Conservation (phyloP, 2,797 vertebrate genomes). For the Muraenolepis orangiensis region DNA sequence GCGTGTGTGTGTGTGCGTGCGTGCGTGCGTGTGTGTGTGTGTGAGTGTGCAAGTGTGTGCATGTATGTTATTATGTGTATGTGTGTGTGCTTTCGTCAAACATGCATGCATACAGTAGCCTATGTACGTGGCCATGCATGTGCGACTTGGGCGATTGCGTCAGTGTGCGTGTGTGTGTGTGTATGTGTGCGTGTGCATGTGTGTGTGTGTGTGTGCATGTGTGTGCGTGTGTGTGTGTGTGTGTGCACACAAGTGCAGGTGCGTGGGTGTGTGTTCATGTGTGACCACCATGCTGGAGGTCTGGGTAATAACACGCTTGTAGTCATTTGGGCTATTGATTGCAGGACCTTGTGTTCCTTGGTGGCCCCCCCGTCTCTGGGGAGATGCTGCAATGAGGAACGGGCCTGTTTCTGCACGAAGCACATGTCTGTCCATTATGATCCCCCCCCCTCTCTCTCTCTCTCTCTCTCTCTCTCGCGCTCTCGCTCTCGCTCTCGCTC, state of each 20-base stretch:
- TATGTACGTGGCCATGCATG: too few species aligned
- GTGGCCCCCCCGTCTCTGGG: constrained; percentile 39
- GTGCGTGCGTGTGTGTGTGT: constrained; percentile 2
- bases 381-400: background rate
- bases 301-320: constrained; percentile 55
- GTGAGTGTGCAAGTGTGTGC: constrained; percentile 32
- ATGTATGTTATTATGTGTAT: background rate
- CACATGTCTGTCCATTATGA: too few species aligned
- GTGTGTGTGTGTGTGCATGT: background rate
- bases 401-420: too few species aligned
- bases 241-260: too few species aligned
- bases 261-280: too few species aligned
- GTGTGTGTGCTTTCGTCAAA: too few species aligned
- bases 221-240: background rate
- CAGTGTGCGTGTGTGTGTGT: background rate
- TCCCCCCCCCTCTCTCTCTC: too few species aligned
- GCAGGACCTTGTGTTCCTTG: constrained; percentile 45
- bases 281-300: constrained; percentile 34
- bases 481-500: too few species aligned
- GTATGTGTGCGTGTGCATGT: too few species aligned
- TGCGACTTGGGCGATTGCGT: background rate
- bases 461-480: too few species aligned
- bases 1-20: constrained; percentile 7
- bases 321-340: constrained; percentile 62
- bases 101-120: too few species aligned